Evolutionary conservation across 2,888 invertebrate genomes (phyloP).

Genomic region (Dryomyza anilis): DNA sequence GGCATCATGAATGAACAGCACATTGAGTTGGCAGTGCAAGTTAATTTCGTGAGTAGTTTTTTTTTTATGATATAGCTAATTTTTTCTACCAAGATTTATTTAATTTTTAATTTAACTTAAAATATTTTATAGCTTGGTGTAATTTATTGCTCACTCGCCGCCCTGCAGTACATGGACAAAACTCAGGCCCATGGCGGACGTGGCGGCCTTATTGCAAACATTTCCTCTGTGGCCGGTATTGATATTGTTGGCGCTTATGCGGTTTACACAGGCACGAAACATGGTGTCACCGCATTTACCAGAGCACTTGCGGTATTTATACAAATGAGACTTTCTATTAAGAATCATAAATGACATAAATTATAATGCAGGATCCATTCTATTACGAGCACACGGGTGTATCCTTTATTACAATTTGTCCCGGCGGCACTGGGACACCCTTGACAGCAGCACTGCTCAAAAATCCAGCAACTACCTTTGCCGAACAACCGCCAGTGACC

Average conservation of each 20-base stretch:
- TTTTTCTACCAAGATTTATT: neutral
- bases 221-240: constrained; percentile 43
- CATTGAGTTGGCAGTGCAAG: constrained; percentile 36
- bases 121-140: constrained; percentile 58
- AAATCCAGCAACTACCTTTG: constrained; percentile 31
- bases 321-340: too few species aligned
- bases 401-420: constrained; percentile 47
- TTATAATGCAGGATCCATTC: constrained; percentile 38
- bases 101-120: too few species aligned
- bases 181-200: constrained; percentile 50
- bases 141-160: constrained; percentile 51
- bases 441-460: constrained; percentile 35
- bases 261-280: constrained; percentile 49
- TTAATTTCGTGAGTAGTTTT: constrained; percentile 61
- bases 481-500: constrained; percentile 26
- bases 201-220: constrained; percentile 51
- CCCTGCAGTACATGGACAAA: constrained; percentile 50
- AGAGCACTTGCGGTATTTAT: constrained; percentile 44
- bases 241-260: constrained; percentile 34
- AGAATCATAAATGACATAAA: too few species aligned
- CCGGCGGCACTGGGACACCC: constrained; percentile 45
- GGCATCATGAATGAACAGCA: constrained; percentile 40
- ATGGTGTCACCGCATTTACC: constrained; percentile 50
- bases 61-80: neutral
- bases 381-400: constrained; percentile 42